phyloP scores from a whole-genome alignment of 2,113 vertebrate species.

The Morphnarchus princeps region DNA sequence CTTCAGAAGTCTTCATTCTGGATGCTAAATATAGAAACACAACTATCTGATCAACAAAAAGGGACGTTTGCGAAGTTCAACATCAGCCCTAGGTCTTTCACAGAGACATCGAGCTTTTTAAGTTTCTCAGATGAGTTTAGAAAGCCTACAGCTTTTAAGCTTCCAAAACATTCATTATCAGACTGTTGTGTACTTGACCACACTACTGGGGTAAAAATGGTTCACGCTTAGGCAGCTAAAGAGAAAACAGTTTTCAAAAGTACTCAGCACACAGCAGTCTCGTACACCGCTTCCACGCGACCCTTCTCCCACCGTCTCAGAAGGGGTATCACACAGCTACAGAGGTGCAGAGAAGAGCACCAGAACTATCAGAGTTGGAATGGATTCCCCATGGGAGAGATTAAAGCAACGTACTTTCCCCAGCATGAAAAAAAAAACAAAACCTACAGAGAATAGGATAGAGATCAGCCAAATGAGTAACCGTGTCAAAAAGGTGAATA shows the following conservation, averaged over 20 bases:
- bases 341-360: background rate
- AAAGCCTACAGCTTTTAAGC: background rate
- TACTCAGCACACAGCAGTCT: background rate
- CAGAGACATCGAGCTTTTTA: accelerated
- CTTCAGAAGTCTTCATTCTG: background rate
- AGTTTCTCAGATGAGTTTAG: background rate
- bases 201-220: background rate
- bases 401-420: background rate
- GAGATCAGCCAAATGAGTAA: background rate
- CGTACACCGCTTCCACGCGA: accelerated
- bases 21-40: background rate
- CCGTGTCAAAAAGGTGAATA: background rate
- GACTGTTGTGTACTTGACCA: background rate
- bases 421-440: background rate
- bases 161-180: background rate
- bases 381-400: accelerated
- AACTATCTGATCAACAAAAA: background rate
- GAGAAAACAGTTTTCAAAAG: background rate
- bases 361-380: background rate
- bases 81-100: background rate
- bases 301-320: background rate
- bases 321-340: background rate
- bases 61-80: background rate
- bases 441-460: background rate
- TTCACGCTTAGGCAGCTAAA: background rate